phyloP scores from a whole-genome alignment of 2,113 vertebrate genomes.

The Orthonyx spaldingii region DNA sequence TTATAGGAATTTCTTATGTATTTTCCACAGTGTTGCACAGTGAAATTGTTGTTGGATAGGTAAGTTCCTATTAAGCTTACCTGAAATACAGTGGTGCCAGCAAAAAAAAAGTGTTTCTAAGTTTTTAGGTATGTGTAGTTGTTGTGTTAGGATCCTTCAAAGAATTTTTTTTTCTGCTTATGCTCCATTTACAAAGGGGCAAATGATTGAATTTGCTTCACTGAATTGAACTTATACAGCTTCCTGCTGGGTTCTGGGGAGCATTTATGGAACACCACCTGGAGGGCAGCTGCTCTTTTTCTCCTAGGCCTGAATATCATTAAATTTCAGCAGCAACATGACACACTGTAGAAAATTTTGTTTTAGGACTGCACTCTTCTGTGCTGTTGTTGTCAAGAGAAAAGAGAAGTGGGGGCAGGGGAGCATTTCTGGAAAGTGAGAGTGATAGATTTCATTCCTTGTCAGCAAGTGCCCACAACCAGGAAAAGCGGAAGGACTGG shows the following conservation, averaged over 20 bases:
- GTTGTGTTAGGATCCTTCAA: background rate
- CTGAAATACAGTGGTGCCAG: background rate
- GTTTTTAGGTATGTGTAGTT: background rate
- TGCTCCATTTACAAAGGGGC: constrained; percentile 60
- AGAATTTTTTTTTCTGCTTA: background rate
- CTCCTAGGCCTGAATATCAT: constrained; percentile 66
- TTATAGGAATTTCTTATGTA: background rate
- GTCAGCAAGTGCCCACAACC: background rate
- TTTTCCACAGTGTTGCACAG: background rate
- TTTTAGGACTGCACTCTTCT: background rate
- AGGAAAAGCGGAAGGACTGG: background rate
- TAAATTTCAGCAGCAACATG: constrained; percentile 50
- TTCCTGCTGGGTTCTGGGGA: constrained; percentile 62
- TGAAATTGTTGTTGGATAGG: background rate
- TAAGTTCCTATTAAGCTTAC: background rate
- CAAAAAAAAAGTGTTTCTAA: background rate
- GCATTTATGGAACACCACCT: constrained; percentile 64
- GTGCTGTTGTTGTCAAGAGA: background rate
- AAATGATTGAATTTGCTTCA: constrained; percentile 69
- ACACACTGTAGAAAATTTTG: constrained; percentile 42
- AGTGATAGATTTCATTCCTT: background rate
- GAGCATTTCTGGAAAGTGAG: background rate
- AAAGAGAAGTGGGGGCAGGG: background rate
- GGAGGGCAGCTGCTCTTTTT: constrained; percentile 69
- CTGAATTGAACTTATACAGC: constrained; percentile 61